Base-by-base conservation (phyloP, 2,797 vertebrate species). In the Spea hammondii region DNA sequence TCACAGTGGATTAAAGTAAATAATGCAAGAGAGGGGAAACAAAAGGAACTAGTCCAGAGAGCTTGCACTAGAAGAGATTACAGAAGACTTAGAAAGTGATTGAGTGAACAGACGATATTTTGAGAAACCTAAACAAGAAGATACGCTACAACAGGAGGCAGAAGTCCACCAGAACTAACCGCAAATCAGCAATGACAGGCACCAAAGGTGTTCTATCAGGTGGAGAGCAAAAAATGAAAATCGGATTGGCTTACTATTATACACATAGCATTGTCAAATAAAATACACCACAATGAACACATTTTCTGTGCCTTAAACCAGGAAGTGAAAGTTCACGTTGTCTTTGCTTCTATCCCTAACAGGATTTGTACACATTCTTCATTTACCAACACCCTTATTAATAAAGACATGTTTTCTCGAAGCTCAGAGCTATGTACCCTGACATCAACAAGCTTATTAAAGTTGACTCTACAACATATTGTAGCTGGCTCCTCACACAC, bases 1-100 rank as follows among this genome's bases (percentile, higher is more conserved):
- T 91, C 92, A 92, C 91, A 92, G 91, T 67, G 83, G 90, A 92
- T 92, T 89, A 92, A 92, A 92, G 89, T 92, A 92, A 93, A 93
- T 91, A 91, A 92, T 88, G 89, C 90, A 91, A 85, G 89, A 89
- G 86, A 88, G 88, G 84, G 87, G 89, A 76, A 89, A 92, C 88
- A 91, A 92, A 93, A 87, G 90, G 80, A 88, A 90, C 90, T 90
- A 90, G 89, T 89, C 88, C 87, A 88, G 86, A 50, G 86, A 50
- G 85, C 89, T 89, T 89, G 91, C 87, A 90, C 90, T 91, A 90
- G 91, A 90, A 91, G 88, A 92, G 90, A 91, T 91, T 91, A 91
- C 87, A 90, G 88, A 83, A 86, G 87, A 89, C 89, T 91, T 91
- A 91, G 45, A 87, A 91, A 88, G 86, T 88, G 89, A 90, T 86